phyloP scores from a whole-genome alignment of 2,888 invertebrate species.

The Hydrotaea diabolus region DNA sequence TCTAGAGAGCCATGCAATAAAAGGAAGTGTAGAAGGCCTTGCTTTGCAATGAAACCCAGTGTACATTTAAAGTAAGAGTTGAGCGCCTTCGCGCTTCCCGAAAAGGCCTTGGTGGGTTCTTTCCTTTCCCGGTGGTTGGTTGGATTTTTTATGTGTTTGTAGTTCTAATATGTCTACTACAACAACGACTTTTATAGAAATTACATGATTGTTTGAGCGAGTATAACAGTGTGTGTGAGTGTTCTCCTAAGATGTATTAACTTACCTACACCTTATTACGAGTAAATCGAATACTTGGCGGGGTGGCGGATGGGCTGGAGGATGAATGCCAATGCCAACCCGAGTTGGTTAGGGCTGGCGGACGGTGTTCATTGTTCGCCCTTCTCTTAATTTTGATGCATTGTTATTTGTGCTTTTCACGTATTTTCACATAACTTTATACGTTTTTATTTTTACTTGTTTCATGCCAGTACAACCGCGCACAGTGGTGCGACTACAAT shows the following conservation, averaged over 20 bases:
- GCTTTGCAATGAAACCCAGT: too few relatives aligned
- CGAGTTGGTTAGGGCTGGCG: neutral
- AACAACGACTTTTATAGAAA: conserved; percentile 1
- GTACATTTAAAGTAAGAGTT: too few relatives aligned
- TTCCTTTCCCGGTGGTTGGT: too few relatives aligned
- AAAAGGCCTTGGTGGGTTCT: too few relatives aligned
- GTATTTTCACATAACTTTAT: conserved; percentile 48
- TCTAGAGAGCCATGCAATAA: too few relatives aligned
- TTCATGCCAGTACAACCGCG: neutral
- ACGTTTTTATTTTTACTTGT: neutral
- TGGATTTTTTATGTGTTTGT: neutral
- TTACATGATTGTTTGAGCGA: neutral
- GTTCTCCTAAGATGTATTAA: conserved; percentile 35
- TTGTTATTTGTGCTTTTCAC: conserved; percentile 48
- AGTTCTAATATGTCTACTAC: neutral
- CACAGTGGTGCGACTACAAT: neutral
- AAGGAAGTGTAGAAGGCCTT: too few relatives aligned
- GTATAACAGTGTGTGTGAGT: neutral
- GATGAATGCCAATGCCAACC: neutral
- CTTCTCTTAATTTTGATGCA: conserved; percentile 34
- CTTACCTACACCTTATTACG: conserved; percentile 38
- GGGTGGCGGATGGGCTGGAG: neutral
- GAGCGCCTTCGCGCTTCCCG: too few relatives aligned
- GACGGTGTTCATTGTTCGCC: neutral
- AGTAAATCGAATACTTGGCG: neutral